Conservation (phyloP, 2,797 vertebrate species). For the Thamnophis elegans region DNA sequence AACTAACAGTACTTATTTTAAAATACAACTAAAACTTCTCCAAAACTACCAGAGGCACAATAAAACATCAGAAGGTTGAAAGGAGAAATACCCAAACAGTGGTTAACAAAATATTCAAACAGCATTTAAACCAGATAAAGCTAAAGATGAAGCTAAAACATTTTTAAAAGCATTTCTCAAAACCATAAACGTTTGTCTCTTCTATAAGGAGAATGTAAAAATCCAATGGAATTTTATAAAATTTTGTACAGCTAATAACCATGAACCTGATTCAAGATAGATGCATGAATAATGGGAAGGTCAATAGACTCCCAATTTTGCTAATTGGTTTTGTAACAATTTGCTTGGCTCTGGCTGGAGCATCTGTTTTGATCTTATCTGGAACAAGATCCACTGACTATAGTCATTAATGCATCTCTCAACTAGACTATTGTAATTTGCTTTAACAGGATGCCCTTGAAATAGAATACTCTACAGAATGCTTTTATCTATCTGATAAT, state of each 20-base stretch:
- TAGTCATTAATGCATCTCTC: neutral
- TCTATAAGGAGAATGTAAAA: neutral
- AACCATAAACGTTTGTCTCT: neutral
- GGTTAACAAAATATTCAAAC: neutral
- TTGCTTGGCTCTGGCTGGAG: neutral
- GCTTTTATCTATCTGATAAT: neutral
- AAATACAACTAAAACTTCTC: neutral
- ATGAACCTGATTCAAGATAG: neutral
- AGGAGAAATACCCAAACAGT: constrained; percentile 14
- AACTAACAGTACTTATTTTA: neutral
- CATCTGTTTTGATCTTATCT: neutral
- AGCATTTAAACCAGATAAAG: neutral
- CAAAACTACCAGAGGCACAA: neutral
- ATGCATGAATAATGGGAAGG: neutral
- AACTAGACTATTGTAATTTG: neutral
- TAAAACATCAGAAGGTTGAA: neutral
- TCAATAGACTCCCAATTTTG: neutral
- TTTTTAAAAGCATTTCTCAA: constrained; percentile 2
- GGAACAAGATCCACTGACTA: neutral
- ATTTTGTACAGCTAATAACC: neutral
- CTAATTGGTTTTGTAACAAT: neutral
- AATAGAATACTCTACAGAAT: neutral
- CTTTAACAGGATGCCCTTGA: neutral
- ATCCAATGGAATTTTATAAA: neutral
- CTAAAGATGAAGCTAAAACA: neutral